phyloP scores from a whole-genome alignment of 2,113 vertebrate species.

The Petroica traversi region DNA sequence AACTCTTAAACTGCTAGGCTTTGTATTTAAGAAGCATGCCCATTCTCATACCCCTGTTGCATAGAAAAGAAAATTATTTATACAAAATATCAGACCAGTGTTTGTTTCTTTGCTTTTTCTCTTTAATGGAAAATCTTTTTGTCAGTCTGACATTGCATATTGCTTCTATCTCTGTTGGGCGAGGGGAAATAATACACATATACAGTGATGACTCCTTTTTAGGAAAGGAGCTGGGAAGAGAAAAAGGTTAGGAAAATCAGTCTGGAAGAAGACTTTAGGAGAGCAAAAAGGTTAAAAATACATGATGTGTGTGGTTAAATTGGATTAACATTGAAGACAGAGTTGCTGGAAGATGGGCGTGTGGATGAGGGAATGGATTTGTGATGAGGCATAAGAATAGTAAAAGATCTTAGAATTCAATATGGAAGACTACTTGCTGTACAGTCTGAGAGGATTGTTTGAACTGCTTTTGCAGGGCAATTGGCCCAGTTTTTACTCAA shows the following conservation, averaged over 20 bases:
- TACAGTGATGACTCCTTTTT: background rate
- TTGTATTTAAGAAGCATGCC: background rate
- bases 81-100: background rate
- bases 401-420: background rate
- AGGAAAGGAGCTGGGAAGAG: background rate
- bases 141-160: background rate
- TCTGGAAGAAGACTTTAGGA: background rate
- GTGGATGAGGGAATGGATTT: background rate
- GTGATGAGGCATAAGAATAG: background rate
- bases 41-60: background rate
- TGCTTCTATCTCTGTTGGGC: background rate
- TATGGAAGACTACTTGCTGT: background rate
- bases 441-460: background rate
- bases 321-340: background rate
- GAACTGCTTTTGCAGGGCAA: background rate
- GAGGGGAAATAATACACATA: fast-evolving
- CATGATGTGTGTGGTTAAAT: background rate
- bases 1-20: background rate
- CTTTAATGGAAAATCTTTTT: background rate
- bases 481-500: background rate
- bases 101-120: background rate
- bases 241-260: background rate
- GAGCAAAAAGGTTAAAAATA: background rate
- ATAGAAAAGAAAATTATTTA: background rate
- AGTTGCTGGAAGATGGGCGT: background rate